Conservation (phyloP, 2,888 invertebrate genomes). For the Agriotes lineatus region DNA sequence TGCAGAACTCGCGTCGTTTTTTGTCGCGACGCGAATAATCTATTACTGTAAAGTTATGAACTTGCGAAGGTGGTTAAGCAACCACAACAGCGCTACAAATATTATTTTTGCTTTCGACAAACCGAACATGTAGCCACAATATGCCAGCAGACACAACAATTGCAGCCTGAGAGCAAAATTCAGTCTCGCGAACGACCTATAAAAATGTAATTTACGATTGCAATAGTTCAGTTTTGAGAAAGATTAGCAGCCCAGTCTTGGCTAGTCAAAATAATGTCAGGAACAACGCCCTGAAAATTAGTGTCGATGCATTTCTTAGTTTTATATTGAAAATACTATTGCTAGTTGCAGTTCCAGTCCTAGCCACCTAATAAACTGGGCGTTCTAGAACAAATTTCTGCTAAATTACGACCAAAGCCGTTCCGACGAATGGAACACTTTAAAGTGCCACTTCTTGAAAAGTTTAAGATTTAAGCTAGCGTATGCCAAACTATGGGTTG, state of each 20-base stretch:
- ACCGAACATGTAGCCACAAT: constrained; percentile 7
- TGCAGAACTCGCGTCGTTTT: background rate
- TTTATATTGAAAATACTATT: too few species aligned
- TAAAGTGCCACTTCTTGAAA: too few species aligned
- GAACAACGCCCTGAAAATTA: too few species aligned
- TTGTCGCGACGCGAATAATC: background rate
- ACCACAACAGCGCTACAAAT: constrained; percentile 5
- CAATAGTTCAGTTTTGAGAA: background rate
- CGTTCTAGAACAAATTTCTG: too few species aligned
- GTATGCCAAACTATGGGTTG: too few species aligned
- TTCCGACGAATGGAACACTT: too few species aligned
- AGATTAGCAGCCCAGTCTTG: background rate
- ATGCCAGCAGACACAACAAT: constrained; percentile 8
- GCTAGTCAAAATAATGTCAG: too few species aligned
- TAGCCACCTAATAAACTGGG: too few species aligned
- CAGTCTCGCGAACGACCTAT: background rate
- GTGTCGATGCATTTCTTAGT: too few species aligned
- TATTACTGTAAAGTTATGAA: background rate
- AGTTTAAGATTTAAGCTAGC: too few species aligned
- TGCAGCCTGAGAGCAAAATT: constrained; percentile 7
- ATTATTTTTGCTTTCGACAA: background rate
- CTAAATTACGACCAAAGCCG: too few species aligned
- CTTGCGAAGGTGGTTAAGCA: background rate
- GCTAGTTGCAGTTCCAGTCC: too few species aligned
- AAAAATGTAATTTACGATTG: background rate